Base-by-base conservation (phyloP, 2,113 vertebrate species). In the Taxidea taxus region DNA sequence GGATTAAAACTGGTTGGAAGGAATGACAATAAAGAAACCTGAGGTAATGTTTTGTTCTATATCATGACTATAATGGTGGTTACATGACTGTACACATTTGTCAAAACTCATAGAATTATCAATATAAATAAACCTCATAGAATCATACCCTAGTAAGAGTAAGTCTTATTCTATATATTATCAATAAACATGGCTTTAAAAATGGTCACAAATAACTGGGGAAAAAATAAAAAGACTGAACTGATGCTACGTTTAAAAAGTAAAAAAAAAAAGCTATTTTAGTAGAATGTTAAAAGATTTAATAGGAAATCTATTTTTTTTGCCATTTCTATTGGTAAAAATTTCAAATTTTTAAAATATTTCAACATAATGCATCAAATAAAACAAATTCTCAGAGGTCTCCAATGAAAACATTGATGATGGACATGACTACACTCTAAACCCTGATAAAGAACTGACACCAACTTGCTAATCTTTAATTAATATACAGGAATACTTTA, bases 161-260 rank as follows among this genome's bases (percentile, higher is more conserved):
- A 84, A 85, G 78, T 96, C 81, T 83, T 78, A 47, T 25, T 87
- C 42, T 29, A 80, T 37, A 1, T 74, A 42, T 88, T 39, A 42
- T 94, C 58, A 94, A n/a, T 89, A 82, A 77, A 72, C 13, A 74
- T 90, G 70, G n/a, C 23, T 68, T 84, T 91, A n/a, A 94, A 95
- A 92, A 82, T 77, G 3, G 49, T 87, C 75, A 94, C 27, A 91
- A 31, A 54, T 64, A 91, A 75, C 31, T 70, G 42, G 18, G 18
- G 62, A 81, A 74, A 44, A 86, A 96, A 85, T 78, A 44, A 84
- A 96, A 54, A 94, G 60, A 47, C 21, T 97, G 80, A 90, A 51
- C 11, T 81, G 27, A 31, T 74, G 29, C 7, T 87, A 44, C 87
- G 47, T 66, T 94, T 90, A 68, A 88, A 82, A 96, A 72, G 70